These are phyloP conservation scores for Chalcosyrphus nemorum DNA, from an alignment of 2,888 invertebrate species.

Conservation along the genomic window DNA sequence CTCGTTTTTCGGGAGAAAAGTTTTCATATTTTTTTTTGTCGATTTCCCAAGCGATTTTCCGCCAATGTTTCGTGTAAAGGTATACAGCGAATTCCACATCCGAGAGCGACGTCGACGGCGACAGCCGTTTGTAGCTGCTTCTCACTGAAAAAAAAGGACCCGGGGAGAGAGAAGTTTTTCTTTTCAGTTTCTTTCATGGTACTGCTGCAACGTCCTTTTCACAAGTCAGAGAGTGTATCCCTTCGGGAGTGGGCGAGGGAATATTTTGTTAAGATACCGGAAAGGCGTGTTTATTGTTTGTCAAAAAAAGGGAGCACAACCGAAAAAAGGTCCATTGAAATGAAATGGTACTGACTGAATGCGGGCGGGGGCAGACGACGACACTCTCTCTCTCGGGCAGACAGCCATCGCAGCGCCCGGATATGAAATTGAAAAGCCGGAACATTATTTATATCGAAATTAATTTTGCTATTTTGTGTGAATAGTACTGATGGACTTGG, in stretches of 20 bases:
- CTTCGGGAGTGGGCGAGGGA: constrained; percentile 28
- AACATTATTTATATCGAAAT: constrained; percentile 70
- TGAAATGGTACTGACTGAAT: constrained; percentile 34
- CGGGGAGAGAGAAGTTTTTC: constrained; percentile 25
- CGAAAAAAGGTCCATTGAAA: constrained; percentile 52
- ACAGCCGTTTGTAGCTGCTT: constrained; percentile 52
- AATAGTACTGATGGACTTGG: constrained; percentile 1
- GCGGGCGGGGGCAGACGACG: background rate
- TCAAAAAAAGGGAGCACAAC: constrained; percentile 37
- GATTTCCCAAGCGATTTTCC: constrained; percentile 72
- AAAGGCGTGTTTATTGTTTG: constrained; percentile 72
- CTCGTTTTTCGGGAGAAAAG: constrained; percentile 9
- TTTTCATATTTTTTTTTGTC: constrained; percentile 62
- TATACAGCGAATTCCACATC: constrained; percentile 12
- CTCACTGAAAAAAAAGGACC: constrained; percentile 12
- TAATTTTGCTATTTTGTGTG: constrained; percentile 60
- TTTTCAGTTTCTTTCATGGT: background rate
- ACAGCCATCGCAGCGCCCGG: constrained; percentile 29
- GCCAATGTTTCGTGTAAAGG: constrained; percentile 60
- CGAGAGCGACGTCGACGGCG: constrained; percentile 15
- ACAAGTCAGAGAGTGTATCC: constrained; percentile 8
- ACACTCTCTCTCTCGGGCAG: too few species aligned
- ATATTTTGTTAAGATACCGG: constrained; percentile 66
- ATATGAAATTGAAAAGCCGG: constrained; percentile 65
- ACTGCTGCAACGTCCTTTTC: constrained; percentile 23